These are phyloP conservation scores for Lycodopsis pacificus DNA, from an alignment of 2,797 vertebrate species.

Conservation along the genomic window DNA sequence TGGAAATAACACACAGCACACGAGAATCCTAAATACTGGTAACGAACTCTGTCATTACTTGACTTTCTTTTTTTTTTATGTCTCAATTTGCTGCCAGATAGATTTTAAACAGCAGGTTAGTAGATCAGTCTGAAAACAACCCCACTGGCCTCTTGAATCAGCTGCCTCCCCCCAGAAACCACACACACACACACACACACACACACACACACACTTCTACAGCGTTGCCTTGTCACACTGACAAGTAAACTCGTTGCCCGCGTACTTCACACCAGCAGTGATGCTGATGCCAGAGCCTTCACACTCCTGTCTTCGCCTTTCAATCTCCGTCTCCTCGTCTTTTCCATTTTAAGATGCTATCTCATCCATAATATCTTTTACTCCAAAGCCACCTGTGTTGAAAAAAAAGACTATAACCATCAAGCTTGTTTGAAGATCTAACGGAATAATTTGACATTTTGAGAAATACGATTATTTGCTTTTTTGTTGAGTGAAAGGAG, in stretches of 20 bases:
- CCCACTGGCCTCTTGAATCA: conserved; percentile 11
- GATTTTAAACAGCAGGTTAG: not conserved
- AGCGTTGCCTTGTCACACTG: conserved; percentile 2
- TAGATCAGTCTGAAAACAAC: conserved; percentile 47
- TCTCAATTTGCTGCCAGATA: not conserved
- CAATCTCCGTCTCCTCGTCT: not conserved
- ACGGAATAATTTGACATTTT: not conserved
- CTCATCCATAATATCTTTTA: not conserved
- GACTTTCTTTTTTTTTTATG: not conserved
- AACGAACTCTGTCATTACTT: not conserved
- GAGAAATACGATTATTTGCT: not conserved
- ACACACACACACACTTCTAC: not conserved
- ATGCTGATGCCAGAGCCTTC: not conserved
- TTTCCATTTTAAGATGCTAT: not conserved
- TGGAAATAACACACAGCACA: conserved; percentile 21
- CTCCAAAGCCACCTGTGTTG: not conserved
- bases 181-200: no score
- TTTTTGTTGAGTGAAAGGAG: not conserved
- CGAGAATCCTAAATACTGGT: not conserved
- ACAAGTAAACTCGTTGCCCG: conserved; percentile 1
- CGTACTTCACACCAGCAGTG: not conserved
- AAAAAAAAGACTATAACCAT: not conserved
- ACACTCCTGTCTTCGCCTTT: conserved; percentile 1
- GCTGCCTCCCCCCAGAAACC: conserved; percentile 16
- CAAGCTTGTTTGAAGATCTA: not conserved